Conservation (phyloP, 2,888 invertebrate species). For the Tenthredo distinguenda region DNA sequence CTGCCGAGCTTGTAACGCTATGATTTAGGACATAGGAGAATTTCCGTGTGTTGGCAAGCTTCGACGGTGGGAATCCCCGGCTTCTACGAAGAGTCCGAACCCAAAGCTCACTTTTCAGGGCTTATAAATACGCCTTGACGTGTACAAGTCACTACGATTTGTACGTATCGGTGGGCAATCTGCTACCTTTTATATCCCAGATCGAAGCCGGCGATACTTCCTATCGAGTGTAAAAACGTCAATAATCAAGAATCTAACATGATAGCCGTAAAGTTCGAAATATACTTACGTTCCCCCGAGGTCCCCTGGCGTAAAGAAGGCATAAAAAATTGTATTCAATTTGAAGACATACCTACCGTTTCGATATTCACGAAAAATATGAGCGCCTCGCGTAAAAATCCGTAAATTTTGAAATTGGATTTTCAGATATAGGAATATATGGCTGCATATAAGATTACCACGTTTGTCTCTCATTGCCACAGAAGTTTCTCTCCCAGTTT, state of each 20-base stretch:
- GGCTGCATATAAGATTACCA: not conserved
- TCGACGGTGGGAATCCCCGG: not conserved
- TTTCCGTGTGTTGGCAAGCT: slow-evolving; percentile 42
- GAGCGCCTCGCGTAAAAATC: not conserved
- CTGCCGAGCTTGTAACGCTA: slow-evolving; percentile 41
- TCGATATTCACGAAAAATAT: not conserved
- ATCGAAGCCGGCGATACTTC: not conserved
- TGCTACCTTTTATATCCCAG: slow-evolving; percentile 6
- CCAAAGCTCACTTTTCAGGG: slow-evolving; percentile 34
- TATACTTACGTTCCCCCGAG: not conserved
- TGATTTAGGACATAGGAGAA: slow-evolving; percentile 44
- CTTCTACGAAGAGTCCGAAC: slow-evolving; percentile 8
- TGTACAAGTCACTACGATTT: slow-evolving; percentile 29
- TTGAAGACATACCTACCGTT: not conserved
- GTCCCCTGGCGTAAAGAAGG: not conserved
- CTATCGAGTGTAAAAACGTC: slow-evolving; percentile 12
- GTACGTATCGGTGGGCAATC: slow-evolving; percentile 41
- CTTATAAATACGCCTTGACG: slow-evolving; percentile 32
- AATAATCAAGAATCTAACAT: slow-evolving; percentile 27
- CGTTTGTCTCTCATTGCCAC: not conserved
- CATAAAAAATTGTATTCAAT: not conserved
- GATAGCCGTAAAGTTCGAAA: not conserved
- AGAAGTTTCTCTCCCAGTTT: not conserved
- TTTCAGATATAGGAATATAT: not conserved
- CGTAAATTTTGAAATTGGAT: not conserved